A percentile compares a stretch with the other conserved stretches of the same genome.
Conservation (phyloP, 2,113 vertebrate genomes). For the Potamarius usumacintae region DNA sequence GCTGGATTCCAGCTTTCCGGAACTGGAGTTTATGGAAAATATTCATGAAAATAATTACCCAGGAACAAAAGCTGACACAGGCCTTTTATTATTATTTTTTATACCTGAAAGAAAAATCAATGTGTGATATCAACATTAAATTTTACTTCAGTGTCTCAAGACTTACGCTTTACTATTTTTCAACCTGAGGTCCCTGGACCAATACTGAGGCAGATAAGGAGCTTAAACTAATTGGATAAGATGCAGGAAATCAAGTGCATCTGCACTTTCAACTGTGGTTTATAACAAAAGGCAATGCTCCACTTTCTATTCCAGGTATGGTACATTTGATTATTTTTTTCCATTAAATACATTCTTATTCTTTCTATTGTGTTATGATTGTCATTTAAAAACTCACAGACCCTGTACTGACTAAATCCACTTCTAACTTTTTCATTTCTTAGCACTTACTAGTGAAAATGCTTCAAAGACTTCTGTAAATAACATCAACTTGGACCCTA, state of each 20-base stretch:
- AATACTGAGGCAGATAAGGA: slow-evolving; percentile 4
- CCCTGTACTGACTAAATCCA: not conserved
- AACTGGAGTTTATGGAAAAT: not conserved
- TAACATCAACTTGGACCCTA: no score
- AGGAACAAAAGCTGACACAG: not conserved
- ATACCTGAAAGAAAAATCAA: not conserved
- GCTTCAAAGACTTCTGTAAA: no score
- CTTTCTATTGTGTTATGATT: slow-evolving; percentile 1
- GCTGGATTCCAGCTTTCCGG: not conserved
- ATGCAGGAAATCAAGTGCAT: slow-evolving; percentile 51
- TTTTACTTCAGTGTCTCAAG: not conserved
- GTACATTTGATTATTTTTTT: not conserved
- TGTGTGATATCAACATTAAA: not conserved
- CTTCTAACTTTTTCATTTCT: no score
- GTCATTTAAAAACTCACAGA: not conserved
- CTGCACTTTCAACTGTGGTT: slow-evolving; percentile 79
- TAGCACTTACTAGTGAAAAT: no score
- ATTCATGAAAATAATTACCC: not conserved
- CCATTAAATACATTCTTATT: not conserved
- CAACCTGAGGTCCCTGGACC: not conserved
- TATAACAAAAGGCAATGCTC: slow-evolving; percentile 62
- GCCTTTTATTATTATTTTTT: not conserved
- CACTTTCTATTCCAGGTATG: slow-evolving; percentile 74
- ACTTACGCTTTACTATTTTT: not conserved
- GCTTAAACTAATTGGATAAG: not conserved